phyloP scores from a whole-genome alignment of 2,797 vertebrate species.

The Parotocinclus haroldoi region DNA sequence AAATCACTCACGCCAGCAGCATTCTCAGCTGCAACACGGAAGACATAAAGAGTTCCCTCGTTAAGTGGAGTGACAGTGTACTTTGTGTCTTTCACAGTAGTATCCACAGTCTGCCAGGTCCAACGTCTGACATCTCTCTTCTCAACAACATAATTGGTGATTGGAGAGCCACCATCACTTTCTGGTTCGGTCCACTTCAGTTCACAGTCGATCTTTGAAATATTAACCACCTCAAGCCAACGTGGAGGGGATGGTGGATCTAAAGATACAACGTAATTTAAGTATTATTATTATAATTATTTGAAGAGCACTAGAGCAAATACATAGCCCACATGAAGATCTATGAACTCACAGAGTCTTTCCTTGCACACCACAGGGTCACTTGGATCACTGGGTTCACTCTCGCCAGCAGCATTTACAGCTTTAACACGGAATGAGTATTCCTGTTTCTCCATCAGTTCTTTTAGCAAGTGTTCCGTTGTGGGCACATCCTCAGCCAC shows the following conservation, averaged over 20 bases:
- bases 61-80: conserved; percentile 90
- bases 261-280: conserved; percentile 44
- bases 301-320: background rate
- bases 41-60: conserved; percentile 93
- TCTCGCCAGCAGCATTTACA: conserved; percentile 90
- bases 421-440: conserved; percentile 93
- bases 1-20: conserved; percentile 88
- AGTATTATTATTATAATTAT: background rate
- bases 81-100: conserved; percentile 92
- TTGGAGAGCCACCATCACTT: conserved; percentile 91
- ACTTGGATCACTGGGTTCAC: conserved; percentile 92
- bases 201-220: conserved; percentile 87
- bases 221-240: conserved; percentile 94
- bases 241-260: conserved; percentile 90
- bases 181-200: conserved; percentile 94
- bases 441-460: conserved; percentile 93
- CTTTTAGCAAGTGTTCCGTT: conserved; percentile 84
- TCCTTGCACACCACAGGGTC: conserved; percentile 95
- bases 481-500: conserved; percentile 87
- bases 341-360: conserved; percentile 77
- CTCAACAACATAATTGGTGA: conserved; percentile 98
- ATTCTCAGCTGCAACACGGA: conserved; percentile 95
- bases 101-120: conserved; percentile 93
- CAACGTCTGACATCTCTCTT: conserved; percentile 95
- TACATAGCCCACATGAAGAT: background rate